These are phyloP conservation scores for Pegea sp. DNA, from an alignment of 23 tunicate species.

Conservation along the genomic window DNA sequence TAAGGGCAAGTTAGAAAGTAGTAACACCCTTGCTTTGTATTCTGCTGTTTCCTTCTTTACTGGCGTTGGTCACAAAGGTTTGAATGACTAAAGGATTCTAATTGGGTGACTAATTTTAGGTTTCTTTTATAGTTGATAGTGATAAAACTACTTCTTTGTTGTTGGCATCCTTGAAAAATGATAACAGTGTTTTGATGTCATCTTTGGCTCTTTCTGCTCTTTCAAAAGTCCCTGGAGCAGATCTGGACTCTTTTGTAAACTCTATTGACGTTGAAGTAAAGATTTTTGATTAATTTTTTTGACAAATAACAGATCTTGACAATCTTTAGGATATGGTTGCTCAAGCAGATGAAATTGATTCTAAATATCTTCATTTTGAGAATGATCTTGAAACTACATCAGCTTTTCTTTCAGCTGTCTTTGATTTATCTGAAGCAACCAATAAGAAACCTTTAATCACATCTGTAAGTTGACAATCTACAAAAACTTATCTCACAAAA, in stretches of 20 bases:
- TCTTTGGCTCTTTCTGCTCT: conserved; percentile 30
- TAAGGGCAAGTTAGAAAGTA: conserved; percentile 22
- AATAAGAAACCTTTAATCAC: not conserved
- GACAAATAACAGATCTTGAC: not conserved
- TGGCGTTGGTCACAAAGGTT: conserved; percentile 27
- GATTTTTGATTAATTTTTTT: not conserved
- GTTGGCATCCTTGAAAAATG: conserved; percentile 22
- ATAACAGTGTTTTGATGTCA: conserved; percentile 48
- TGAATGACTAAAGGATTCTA: not conserved
- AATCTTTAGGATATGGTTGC: conserved; percentile 65
- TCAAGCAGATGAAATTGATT: conserved; percentile 87
- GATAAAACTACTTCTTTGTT: conserved; percentile 8
- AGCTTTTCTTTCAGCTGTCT: conserved; percentile 33
- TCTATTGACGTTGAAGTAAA: conserved; percentile 53
- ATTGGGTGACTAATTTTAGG: not conserved
- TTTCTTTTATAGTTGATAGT: conserved; percentile 23
- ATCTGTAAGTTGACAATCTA: not conserved
- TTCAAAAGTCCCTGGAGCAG: no score
- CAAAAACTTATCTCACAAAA: not conserved
- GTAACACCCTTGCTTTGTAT: conserved; percentile 20
- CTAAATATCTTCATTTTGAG: conserved; percentile 66
- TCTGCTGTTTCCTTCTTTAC: conserved; percentile 18
- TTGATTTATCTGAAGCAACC: conserved; percentile 6
- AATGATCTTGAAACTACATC: conserved; percentile 42
- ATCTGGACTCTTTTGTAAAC: conserved; percentile 18